These are phyloP conservation scores for Spilarctia lutea DNA, from an alignment of 2,888 invertebrate genomes.

Conservation along the genomic window DNA sequence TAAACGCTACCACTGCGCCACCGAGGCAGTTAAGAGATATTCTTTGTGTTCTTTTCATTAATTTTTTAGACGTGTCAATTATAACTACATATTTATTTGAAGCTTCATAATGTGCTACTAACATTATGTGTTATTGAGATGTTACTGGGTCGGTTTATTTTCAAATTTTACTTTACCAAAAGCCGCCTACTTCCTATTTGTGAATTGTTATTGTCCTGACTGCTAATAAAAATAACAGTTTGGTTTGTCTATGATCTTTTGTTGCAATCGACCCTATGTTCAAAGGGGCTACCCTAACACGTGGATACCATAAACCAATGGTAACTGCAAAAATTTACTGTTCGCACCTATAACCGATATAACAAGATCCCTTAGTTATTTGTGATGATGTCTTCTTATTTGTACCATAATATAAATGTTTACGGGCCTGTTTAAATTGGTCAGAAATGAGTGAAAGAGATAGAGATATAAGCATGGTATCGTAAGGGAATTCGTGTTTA, in stretches of 20 bases:
- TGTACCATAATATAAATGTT: conserved; percentile 16
- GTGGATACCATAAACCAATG: neutral
- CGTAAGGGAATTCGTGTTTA: conserved; percentile 24
- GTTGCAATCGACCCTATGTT: neutral
- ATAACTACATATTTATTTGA: too few species aligned
- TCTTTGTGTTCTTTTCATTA: too few species aligned
- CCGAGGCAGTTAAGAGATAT: too few species aligned
- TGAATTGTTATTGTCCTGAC: too few species aligned
- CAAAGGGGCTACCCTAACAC: conserved; percentile 12
- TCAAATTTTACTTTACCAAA: too few species aligned
- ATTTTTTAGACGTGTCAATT: too few species aligned
- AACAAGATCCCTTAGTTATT: conserved; percentile 25
- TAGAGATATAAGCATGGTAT: conserved; percentile 23
- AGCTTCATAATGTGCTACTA: too few species aligned
- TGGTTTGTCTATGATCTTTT: neutral
- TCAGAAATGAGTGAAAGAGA: conserved; percentile 25
- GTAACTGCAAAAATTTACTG: conserved; percentile 15
- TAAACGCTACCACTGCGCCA: too few species aligned
- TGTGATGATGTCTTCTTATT: neutral
- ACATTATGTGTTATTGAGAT: too few species aligned
- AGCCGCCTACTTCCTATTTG: too few species aligned
- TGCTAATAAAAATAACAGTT: neutral
- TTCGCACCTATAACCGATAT: neutral
- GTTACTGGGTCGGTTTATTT: too few species aligned
- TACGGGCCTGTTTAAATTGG: conserved; percentile 40